Evolutionary conservation across 2,888 invertebrate genomes (phyloP).

Genomic region (Amphipoea oculea): DNA sequence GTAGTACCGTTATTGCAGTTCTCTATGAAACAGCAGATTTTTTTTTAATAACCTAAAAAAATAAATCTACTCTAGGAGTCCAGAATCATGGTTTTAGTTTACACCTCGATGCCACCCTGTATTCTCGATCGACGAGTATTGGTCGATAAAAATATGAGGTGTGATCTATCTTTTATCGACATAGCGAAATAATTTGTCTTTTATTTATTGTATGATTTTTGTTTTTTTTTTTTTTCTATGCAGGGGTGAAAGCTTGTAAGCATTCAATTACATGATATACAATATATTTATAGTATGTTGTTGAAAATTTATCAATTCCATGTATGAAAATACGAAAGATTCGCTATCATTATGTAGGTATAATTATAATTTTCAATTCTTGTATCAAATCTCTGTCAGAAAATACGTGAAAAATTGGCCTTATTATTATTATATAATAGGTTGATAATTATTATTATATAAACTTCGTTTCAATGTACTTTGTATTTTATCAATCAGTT

Average conservation of each 20-base stretch:
- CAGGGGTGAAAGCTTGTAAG: neutral
- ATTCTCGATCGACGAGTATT: neutral
- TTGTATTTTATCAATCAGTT: slow-evolving; percentile 14
- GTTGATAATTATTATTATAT: neutral
- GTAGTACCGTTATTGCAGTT: too few species aligned
- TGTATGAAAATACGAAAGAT: slow-evolving; percentile 45
- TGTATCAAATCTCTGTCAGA: slow-evolving; percentile 45
- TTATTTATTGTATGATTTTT: neutral
- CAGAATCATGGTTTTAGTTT: neutral
- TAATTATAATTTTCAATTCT: slow-evolving; percentile 25
- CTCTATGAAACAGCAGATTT: too few species aligned
- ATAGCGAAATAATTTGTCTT: neutral
- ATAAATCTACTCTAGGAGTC: too few species aligned
- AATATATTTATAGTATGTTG: neutral
- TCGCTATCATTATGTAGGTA: slow-evolving; percentile 6
- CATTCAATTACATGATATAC: neutral
- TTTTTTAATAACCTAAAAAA: too few species aligned
- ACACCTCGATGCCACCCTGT: neutral
- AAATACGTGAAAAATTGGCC: slow-evolving; percentile 41
- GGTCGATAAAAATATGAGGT: slow-evolving; percentile 7
- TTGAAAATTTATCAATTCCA: slow-evolving; percentile 28
- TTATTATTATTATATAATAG: slow-evolving; percentile 17
- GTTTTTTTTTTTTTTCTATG: neutral
- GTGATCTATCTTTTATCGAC: neutral
- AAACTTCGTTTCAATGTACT: slow-evolving; percentile 17